Evolutionary conservation across 2,888 invertebrate species (phyloP).

Genomic region (Allacma fusca): DNA sequence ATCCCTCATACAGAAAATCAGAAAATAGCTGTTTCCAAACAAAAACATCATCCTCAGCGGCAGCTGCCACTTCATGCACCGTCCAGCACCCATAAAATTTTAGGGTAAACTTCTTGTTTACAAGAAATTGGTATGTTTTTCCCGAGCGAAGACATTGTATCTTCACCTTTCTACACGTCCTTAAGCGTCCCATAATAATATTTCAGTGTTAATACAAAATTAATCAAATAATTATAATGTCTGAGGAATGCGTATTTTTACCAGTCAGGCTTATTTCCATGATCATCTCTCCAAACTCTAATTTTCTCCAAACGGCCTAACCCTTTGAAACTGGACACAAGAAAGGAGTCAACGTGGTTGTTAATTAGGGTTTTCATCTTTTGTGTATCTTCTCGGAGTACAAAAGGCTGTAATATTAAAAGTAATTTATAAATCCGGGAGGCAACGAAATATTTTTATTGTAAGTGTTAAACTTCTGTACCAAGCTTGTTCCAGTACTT

Average conservation of each 20-base stretch:
- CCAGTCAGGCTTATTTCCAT: constrained; percentile 33
- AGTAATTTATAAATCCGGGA: background rate
- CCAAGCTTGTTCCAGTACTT: constrained; percentile 4
- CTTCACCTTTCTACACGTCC: constrained; percentile 17
- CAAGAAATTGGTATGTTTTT: background rate
- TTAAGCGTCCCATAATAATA: background rate
- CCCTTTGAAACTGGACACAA: constrained; percentile 21
- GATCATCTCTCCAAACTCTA: constrained; percentile 29
- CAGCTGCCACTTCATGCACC: background rate
- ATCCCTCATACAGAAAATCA: constrained; percentile 13
- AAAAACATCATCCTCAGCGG: background rate
- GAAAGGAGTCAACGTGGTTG: constrained; percentile 30
- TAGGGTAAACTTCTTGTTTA: constrained; percentile 20
- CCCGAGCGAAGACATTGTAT: background rate
- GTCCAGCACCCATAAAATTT: background rate
- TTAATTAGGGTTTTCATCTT: background rate
- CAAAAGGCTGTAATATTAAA: background rate
- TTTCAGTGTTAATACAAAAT: background rate
- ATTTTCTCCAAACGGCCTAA: constrained; percentile 20
- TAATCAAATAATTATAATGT: background rate
- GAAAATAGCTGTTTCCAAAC: background rate
- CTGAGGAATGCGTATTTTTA: background rate
- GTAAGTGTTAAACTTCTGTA: background rate
- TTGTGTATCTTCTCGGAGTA: constrained; percentile 11
- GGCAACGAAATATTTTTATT: background rate